Evolutionary conservation across 1,140 invertebrate genomes (phyloP).

Genomic region (Drosophila murphyi): DNA sequence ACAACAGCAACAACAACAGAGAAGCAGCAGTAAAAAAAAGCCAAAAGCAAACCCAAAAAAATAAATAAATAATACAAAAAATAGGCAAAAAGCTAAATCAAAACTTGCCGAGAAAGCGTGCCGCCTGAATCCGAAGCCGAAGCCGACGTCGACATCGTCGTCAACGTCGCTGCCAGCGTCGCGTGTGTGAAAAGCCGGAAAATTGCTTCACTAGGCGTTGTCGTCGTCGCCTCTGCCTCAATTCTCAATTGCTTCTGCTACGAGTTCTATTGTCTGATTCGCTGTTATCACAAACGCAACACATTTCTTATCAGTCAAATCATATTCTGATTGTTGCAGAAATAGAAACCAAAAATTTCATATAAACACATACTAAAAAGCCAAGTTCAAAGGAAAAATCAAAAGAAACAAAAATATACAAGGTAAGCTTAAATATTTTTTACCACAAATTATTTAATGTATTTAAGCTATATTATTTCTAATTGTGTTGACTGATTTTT

Average conservation of each 20-base stretch:
- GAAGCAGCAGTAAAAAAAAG: constrained; percentile 1
- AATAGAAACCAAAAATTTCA: constrained; percentile 18
- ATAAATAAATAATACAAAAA: constrained; percentile 14
- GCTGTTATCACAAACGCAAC: constrained; percentile 28
- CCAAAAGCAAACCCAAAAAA: constrained; percentile 47
- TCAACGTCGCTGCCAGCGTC: constrained; percentile 9
- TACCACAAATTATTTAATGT: neutral
- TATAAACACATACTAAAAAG: constrained; percentile 23
- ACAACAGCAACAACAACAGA: constrained; percentile 11
- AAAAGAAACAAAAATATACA: constrained; percentile 11
- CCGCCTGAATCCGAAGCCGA: constrained; percentile 30
- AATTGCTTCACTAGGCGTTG: neutral
- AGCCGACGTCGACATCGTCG: constrained; percentile 15
- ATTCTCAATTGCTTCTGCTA: neutral
- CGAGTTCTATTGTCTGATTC: constrained; percentile 18
- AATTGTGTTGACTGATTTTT: too few species aligned
- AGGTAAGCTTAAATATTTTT: constrained; percentile 22
- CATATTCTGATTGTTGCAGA: constrained; percentile 30
- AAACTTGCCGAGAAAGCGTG: constrained; percentile 66
- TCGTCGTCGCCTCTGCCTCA: neutral
- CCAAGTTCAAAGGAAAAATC: constrained; percentile 14
- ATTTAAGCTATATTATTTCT: too few species aligned
- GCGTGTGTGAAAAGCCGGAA: constrained; percentile 5
- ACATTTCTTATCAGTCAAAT: constrained; percentile 36
- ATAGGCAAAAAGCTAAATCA: constrained; percentile 42